Evolutionary conservation across 2,888 invertebrate species (phyloP).

Genomic region (Leptopilina drosophilae): DNA sequence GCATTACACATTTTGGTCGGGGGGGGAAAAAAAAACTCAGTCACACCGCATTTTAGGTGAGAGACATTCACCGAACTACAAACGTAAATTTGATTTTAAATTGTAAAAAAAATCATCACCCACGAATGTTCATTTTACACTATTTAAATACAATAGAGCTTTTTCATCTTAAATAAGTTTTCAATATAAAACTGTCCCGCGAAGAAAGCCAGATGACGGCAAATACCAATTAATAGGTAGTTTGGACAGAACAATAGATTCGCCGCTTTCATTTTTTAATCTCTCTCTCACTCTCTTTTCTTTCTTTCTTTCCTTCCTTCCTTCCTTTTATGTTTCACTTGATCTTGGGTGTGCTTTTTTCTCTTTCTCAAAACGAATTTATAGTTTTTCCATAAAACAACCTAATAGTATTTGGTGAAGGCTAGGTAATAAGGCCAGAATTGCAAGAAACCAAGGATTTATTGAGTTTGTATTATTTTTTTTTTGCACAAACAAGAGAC

Average conservation of each 20-base stretch:
- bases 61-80: conserved; percentile 76
- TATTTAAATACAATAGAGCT: conserved; percentile 77
- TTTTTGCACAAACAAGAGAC: conserved; percentile 56
- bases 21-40: conserved; percentile 68
- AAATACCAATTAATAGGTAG: conserved; percentile 73
- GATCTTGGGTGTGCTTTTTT: background rate
- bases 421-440: conserved; percentile 69
- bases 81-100: conserved; percentile 76
- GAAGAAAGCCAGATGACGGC: conserved; percentile 73
- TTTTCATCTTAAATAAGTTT: conserved; percentile 77
- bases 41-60: conserved; percentile 75
- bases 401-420: conserved; percentile 75
- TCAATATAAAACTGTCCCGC: conserved; percentile 73
- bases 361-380: conserved; percentile 63
- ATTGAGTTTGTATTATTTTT: conserved; percentile 55
- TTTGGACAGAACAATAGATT: conserved; percentile 69
- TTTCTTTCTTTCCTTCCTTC: no score
- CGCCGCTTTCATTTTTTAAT: conserved; percentile 57
- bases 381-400: conserved; percentile 70
- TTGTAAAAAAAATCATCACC: conserved; percentile 73
- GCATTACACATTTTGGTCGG: conserved; percentile 61
- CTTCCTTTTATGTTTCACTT: no score
- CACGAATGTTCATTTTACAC: conserved; percentile 77
- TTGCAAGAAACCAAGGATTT: conserved; percentile 73
- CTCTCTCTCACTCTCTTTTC: background rate